Percentiles rank a stretch among this genome's conserved stretches.
These are phyloP conservation scores for Babylonia areolata DNA, from an alignment of 1,140 invertebrate species.

Conservation along the genomic window DNA sequence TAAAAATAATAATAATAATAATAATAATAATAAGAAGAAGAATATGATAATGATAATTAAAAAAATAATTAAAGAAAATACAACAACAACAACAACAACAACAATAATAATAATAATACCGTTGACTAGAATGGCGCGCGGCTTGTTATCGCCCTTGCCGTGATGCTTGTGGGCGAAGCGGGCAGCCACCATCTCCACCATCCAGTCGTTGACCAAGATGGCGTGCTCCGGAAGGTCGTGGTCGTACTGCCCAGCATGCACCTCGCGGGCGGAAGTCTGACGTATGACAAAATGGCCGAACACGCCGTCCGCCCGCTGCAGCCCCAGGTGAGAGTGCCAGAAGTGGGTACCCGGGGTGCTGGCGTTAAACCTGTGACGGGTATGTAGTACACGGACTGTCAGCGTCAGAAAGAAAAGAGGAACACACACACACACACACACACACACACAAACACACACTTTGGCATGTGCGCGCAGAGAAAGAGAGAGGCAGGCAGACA, in stretches of 20 bases:
- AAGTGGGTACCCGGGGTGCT: constrained; percentile 85
- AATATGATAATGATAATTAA: no score
- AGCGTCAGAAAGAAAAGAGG: background rate
- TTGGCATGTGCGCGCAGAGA: no score
- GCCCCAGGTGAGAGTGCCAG: constrained; percentile 92
- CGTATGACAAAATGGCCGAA: constrained; percentile 88
- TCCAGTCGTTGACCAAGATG: constrained; percentile 87
- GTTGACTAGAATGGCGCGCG: constrained; percentile 86
- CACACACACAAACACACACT: background rate
- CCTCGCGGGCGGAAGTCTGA: constrained; percentile 83
- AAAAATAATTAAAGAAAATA: no score
- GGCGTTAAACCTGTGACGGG: constrained; percentile 12
- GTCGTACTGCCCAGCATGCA: constrained; percentile 84
- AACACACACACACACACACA: constrained; percentile 20
- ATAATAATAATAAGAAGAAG: no score
- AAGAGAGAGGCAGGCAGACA: background rate
- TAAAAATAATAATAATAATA: no score
- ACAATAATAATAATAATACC: no score
- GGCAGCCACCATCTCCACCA: constrained; percentile 81
- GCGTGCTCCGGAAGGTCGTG: constrained; percentile 86
- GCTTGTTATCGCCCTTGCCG: constrained; percentile 86
- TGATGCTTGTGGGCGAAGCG: constrained; percentile 88
- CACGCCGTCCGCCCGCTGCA: constrained; percentile 88
- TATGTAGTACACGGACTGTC: background rate
- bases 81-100: no score